phyloP scores from a whole-genome alignment of 2,888 invertebrate species.

The Mimas tiliae region DNA sequence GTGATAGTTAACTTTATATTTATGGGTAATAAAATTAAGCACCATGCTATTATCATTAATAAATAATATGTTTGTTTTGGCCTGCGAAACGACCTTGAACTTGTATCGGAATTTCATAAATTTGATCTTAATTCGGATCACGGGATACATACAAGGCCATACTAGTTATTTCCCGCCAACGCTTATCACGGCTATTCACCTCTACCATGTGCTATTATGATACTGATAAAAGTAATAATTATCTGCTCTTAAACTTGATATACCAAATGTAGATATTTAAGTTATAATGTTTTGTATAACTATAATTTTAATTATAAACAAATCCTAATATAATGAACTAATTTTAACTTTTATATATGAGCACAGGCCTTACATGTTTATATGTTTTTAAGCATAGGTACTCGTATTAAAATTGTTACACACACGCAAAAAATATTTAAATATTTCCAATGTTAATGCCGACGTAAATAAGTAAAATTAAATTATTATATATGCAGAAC shows the following conservation, averaged over 20 bases:
- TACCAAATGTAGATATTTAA: not conserved
- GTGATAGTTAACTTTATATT: not conserved
- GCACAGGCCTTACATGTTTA: no score
- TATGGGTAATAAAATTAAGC: not conserved
- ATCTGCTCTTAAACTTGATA: not conserved
- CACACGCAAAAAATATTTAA: not conserved
- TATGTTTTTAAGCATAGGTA: no score
- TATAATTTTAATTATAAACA: no score
- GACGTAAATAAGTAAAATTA: not conserved
- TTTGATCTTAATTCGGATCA: conserved; percentile 24
- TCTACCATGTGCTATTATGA: not conserved
- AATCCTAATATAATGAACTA: no score
- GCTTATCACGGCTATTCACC: conserved; percentile 24
- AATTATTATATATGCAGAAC: not conserved
- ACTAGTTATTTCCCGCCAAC: conserved; percentile 27
- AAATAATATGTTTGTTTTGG: conserved; percentile 14
- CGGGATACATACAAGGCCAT: conserved; percentile 27
- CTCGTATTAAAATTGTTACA: not conserved
- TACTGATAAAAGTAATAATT: not conserved
- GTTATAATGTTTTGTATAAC: not conserved
- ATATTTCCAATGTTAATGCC: not conserved
- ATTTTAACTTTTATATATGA: no score
- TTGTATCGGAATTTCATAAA: conserved; percentile 24
- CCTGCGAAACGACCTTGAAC: conserved; percentile 17
- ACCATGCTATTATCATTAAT: not conserved